phyloP scores from a whole-genome alignment of 2,888 invertebrate species.

The Pyralis farinalis region DNA sequence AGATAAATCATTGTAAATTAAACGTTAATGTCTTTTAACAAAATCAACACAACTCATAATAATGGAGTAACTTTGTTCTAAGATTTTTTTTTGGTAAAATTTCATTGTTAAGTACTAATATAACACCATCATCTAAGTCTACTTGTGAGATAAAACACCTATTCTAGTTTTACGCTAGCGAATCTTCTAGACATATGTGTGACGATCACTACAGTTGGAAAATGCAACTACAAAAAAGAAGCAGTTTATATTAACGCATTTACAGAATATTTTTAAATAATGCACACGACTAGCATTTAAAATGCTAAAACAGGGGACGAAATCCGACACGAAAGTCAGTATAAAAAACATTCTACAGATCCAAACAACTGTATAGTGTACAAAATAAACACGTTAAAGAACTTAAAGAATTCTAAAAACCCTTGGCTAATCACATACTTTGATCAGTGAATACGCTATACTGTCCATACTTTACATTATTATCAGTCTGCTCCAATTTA shows the following conservation, averaged over 20 bases:
- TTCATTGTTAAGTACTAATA: slow-evolving; percentile 71
- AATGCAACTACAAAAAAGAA: slow-evolving; percentile 13
- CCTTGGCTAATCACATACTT: slow-evolving; percentile 12
- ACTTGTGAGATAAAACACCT: slow-evolving; percentile 57
- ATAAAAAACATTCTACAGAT: slow-evolving; percentile 2
- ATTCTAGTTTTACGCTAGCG: slow-evolving; percentile 26
- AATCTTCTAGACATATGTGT: slow-evolving; percentile 20
- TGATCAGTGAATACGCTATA: slow-evolving; percentile 3
- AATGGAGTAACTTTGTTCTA: slow-evolving; percentile 66
- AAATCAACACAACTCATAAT: slow-evolving; percentile 50
- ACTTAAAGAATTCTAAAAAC: slow-evolving; percentile 8
- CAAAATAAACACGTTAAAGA: background rate
- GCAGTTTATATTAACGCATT: slow-evolving; percentile 14
- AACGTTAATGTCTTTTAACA: slow-evolving; percentile 39
- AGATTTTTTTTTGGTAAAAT: slow-evolving; percentile 65
- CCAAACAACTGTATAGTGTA: background rate
- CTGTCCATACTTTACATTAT: slow-evolving; percentile 31
- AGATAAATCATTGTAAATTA: slow-evolving; percentile 44
- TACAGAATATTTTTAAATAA: slow-evolving; percentile 26
- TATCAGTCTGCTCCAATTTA: slow-evolving; percentile 64
- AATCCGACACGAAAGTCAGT: slow-evolving; percentile 12
- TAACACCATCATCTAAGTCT: slow-evolving; percentile 53
- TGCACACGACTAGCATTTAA: slow-evolving; percentile 64
- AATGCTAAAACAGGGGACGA: slow-evolving; percentile 48
- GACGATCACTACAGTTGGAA: slow-evolving; percentile 23